Evolutionary conservation across 2,888 invertebrate species (phyloP).

Genomic region (Galerucella nymphaeae): DNA sequence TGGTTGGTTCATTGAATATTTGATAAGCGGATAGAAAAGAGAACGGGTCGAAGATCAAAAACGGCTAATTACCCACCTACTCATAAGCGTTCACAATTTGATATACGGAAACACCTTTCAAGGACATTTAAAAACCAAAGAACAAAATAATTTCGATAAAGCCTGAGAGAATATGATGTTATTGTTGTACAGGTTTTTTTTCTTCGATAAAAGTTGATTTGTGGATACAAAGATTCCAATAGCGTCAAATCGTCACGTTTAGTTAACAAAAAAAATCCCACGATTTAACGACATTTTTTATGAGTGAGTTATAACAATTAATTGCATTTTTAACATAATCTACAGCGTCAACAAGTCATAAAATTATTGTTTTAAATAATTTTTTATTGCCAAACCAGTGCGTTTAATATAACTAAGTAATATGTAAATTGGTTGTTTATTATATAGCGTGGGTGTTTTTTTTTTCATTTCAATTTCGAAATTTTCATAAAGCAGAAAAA

Average conservation of each 20-base stretch:
- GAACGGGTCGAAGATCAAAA: not conserved
- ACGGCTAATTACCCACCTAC: not conserved
- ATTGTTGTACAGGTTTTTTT: no score
- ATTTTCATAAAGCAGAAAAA: no score
- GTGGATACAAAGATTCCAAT: not conserved
- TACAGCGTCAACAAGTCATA: conserved; percentile 1
- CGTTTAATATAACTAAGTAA: not conserved
- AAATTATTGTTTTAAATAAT: not conserved
- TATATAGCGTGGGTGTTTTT: no score
- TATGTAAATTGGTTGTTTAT: not conserved
- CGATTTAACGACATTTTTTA: not conserved
- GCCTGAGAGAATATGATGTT: not conserved
- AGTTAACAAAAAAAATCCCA: not conserved
- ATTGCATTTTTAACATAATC: not conserved
- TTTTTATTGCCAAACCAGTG: not conserved
- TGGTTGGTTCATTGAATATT: not conserved
- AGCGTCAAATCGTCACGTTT: not conserved
- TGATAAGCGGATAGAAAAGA: not conserved
- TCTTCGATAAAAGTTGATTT: not conserved
- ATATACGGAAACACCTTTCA: not conserved
- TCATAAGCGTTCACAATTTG: not conserved
- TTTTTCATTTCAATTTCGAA: no score
- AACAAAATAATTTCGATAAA: not conserved
- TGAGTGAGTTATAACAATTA: not conserved
- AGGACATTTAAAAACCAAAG: not conserved